phyloP scores from a whole-genome alignment of 2,888 invertebrate genomes.

The Trissolcus japonicus region DNA sequence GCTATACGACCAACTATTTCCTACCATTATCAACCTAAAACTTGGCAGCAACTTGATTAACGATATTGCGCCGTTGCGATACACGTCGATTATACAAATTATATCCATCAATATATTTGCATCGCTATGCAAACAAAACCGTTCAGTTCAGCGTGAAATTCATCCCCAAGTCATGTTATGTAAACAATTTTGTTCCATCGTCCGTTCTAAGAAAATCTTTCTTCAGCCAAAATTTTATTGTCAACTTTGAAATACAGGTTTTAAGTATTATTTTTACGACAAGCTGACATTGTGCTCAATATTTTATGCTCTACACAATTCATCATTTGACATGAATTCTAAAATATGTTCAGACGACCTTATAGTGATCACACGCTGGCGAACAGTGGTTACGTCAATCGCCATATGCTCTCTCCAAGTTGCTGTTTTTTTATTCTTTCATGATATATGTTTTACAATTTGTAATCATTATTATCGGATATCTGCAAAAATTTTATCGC shows the following conservation, averaged over 20 bases:
- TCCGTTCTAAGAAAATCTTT: neutral
- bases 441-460: too few species aligned
- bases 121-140: conserved; percentile 2
- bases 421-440: too few species aligned
- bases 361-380: too few species aligned
- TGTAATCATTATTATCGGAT: too few species aligned
- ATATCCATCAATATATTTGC: conserved; percentile 12
- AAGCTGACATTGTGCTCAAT: neutral
- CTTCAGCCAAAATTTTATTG: neutral
- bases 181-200: too few species aligned
- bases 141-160: neutral
- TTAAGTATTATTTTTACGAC: neutral
- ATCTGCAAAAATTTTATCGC: too few species aligned
- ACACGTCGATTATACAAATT: conserved; percentile 33
- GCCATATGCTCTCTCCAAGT: too few species aligned
- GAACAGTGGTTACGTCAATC: too few species aligned
- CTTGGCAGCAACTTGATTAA: conserved; percentile 38
- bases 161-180: neutral
- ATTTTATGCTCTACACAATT: neutral
- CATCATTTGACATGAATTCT: too few species aligned
- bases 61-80: conserved; percentile 23
- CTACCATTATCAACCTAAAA: conserved; percentile 39
- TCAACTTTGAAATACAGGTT: neutral
- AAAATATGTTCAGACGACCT: too few species aligned
- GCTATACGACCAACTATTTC: conserved; percentile 29